These are phyloP conservation scores for Podocnemis expansa DNA, from an alignment of 2,113 vertebrate species.

Conservation along the genomic window DNA sequence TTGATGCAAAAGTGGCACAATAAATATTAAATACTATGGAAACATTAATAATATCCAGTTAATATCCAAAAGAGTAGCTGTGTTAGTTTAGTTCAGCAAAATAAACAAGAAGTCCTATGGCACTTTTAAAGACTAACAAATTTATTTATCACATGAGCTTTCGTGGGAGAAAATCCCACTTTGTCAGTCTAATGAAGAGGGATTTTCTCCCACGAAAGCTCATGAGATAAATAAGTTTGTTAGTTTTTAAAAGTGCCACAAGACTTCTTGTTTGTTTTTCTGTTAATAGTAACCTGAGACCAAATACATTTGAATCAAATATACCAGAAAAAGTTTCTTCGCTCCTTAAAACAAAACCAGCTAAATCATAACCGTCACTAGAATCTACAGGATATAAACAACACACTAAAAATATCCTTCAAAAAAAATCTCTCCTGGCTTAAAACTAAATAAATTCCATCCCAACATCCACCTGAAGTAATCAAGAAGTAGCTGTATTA, in stretches of 20 bases:
- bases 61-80: too few species aligned
- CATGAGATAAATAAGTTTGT: too few species aligned
- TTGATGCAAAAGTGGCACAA: conserved; percentile 16
- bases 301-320: background rate
- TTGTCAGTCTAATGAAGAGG: too few species aligned
- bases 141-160: too few species aligned
- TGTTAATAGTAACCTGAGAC: conserved; percentile 5
- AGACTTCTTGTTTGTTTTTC: too few species aligned
- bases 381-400: background rate
- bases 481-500: fast-evolving
- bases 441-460: background rate
- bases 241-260: conserved; percentile 20
- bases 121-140: too few species aligned
- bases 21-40: background rate
- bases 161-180: too few species aligned
- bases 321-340: background rate
- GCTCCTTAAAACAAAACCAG: background rate
- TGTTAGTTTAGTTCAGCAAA: too few species aligned
- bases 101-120: too few species aligned
- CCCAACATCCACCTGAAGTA: background rate
- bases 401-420: background rate
- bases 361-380: background rate
- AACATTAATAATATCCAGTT: background rate
- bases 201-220: too few species aligned
- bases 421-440: background rate